Evolutionary conservation across 2,113 vertebrate genomes (phyloP).

Genomic region (Mellivora capensis): DNA sequence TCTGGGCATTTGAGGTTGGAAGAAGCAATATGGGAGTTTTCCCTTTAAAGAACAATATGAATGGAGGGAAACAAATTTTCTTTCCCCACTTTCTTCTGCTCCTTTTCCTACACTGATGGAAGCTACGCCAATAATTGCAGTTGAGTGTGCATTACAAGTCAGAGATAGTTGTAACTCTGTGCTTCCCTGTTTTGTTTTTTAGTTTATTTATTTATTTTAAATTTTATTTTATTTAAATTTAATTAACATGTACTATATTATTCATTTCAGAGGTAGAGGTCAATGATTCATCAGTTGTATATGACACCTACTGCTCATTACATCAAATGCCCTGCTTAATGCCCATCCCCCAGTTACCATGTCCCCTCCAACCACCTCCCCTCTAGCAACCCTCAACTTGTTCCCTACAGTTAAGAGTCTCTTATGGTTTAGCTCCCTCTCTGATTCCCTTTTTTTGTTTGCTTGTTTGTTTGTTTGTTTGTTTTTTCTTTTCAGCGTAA

Average conservation of each 20-base stretch:
- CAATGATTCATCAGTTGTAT: not conserved
- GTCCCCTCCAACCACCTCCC: not conserved
- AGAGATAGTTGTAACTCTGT: not conserved
- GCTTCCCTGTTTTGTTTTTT: not conserved
- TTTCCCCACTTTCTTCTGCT: not conserved
- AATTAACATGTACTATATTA: not conserved
- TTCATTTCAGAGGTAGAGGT: not conserved
- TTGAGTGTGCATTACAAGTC: not conserved
- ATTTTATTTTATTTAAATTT: not conserved
- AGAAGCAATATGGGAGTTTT: not conserved
- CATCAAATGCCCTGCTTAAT: not conserved
- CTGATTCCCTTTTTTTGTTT: not conserved
- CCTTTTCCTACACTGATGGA: not conserved
- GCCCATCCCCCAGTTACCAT: not conserved
- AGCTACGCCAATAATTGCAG: not conserved
- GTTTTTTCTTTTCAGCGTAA: no score
- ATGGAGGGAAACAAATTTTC: not conserved
- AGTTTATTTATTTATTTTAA: not conserved
- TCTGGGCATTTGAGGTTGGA: not conserved
- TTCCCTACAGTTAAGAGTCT: not conserved
- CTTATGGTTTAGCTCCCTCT: not conserved
- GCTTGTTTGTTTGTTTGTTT: no score
- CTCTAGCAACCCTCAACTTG: not conserved
- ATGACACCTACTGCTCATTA: not conserved
- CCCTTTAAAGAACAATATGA: not conserved